These are phyloP conservation scores for Caprella mutica DNA, from an alignment of 2,888 invertebrate genomes.

Conservation along the genomic window DNA sequence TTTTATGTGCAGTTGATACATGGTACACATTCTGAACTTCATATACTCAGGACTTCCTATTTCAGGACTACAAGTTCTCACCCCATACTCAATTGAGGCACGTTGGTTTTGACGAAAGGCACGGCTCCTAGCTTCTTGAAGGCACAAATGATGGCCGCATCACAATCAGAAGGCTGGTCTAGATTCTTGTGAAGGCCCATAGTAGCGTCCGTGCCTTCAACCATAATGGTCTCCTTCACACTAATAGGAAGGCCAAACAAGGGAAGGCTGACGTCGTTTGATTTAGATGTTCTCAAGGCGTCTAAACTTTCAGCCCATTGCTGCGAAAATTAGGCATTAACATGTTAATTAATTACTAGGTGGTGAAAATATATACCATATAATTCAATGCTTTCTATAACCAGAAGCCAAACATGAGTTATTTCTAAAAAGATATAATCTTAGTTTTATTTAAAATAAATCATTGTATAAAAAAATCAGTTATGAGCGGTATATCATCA, in stretches of 20 bases:
- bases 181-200: constrained; percentile 39
- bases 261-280: constrained; percentile 21
- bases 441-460: too few species aligned
- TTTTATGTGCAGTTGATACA: too few species aligned
- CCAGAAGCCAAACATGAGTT: too few species aligned
- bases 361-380: too few species aligned
- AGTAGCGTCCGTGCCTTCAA: constrained; percentile 39
- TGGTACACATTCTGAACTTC: too few species aligned
- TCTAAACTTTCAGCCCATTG: neutral
- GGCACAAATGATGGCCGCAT: constrained; percentile 25
- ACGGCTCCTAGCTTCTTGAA: constrained; percentile 42
- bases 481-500: too few species aligned
- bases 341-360: too few species aligned
- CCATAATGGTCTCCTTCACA: constrained; percentile 38
- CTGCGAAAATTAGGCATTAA: neutral
- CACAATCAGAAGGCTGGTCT: constrained; percentile 36
- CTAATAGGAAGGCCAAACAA: constrained; percentile 40
- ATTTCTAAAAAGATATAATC: neutral
- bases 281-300: too few species aligned
- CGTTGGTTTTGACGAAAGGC: constrained; percentile 44
- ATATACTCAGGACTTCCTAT: too few species aligned
- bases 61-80: neutral
- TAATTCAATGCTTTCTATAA: too few species aligned
- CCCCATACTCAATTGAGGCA: constrained; percentile 38
- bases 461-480: too few species aligned